Evolutionary conservation across 2,888 invertebrate species (phyloP).

Genomic region (Tromatobia lineatoria): DNA sequence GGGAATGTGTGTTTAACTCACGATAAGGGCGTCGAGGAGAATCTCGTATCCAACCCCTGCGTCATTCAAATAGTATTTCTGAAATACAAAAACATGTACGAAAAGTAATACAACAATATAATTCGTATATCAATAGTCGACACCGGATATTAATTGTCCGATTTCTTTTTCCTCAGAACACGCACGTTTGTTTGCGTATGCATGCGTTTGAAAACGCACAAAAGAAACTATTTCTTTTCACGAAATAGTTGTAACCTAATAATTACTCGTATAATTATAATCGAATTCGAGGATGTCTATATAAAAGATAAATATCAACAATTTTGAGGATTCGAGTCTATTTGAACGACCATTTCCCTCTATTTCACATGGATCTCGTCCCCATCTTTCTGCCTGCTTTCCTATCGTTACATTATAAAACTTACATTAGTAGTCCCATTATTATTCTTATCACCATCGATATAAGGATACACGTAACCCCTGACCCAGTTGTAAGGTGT

Average conservation of each 20-base stretch:
- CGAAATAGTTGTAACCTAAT: too few relatives aligned
- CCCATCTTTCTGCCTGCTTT: not conserved
- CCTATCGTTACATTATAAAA: not conserved
- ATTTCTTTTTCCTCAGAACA: too few relatives aligned
- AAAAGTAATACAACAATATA: not conserved
- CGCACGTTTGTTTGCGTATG: too few relatives aligned
- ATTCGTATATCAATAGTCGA: not conserved
- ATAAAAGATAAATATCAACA: too few relatives aligned
- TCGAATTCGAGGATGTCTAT: too few relatives aligned
- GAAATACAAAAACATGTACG: not conserved
- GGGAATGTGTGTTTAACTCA: conserved; percentile 77
- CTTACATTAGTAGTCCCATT: not conserved
- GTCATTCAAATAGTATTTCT: not conserved
- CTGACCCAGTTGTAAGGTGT: conserved; percentile 75
- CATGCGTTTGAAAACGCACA: too few relatives aligned
- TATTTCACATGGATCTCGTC: too few relatives aligned
- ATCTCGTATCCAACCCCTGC: conserved; percentile 10
- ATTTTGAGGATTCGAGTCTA: not conserved
- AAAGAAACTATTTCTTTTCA: too few relatives aligned
- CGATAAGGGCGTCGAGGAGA: conserved; percentile 75
- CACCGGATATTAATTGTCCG: too few relatives aligned
- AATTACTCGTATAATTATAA: too few relatives aligned
- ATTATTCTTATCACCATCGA: conserved; percentile 20
- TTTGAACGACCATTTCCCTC: not conserved
- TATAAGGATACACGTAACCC: conserved; percentile 59